These are phyloP conservation scores for Dioctria linearis DNA, from an alignment of 2,888 invertebrate species.

Conservation along the genomic window DNA sequence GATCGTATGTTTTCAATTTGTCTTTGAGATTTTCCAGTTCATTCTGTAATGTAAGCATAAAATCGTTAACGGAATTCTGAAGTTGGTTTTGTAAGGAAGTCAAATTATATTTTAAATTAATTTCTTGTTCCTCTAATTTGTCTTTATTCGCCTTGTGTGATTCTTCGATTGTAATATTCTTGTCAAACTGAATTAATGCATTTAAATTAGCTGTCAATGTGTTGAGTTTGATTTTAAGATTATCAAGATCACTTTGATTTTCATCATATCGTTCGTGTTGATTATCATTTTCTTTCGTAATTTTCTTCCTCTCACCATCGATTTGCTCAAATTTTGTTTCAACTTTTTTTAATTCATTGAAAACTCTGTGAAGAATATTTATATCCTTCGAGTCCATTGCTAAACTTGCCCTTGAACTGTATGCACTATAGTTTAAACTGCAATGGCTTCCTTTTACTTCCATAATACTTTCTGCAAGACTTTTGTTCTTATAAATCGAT, in stretches of 20 bases:
- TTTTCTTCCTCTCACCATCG: neutral
- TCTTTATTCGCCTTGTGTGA: slow-evolving; percentile 4
- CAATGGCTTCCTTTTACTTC: slow-evolving; percentile 7
- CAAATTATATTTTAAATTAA: neutral
- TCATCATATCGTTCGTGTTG: neutral
- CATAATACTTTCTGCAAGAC: slow-evolving; percentile 24
- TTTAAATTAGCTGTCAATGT: neutral
- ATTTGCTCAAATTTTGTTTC: slow-evolving; percentile 4
- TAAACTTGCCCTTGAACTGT: neutral
- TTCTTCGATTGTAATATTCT: neutral
- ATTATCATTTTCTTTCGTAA: neutral
- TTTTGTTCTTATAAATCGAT: neutral
- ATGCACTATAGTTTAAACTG: neutral
- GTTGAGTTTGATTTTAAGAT: neutral
- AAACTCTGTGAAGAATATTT: neutral
- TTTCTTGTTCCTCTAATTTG: neutral
- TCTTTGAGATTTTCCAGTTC: neutral
- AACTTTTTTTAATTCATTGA: slow-evolving; percentile 10
- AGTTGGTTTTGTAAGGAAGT: neutral
- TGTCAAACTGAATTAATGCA: neutral
- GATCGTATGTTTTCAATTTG: neutral
- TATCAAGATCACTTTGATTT: neutral
- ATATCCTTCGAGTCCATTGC: neutral
- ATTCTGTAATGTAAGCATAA: neutral
- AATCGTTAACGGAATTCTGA: neutral